Base-by-base conservation (phyloP, 1,140 invertebrate species). In the Brachionus plicatilis region DNA sequence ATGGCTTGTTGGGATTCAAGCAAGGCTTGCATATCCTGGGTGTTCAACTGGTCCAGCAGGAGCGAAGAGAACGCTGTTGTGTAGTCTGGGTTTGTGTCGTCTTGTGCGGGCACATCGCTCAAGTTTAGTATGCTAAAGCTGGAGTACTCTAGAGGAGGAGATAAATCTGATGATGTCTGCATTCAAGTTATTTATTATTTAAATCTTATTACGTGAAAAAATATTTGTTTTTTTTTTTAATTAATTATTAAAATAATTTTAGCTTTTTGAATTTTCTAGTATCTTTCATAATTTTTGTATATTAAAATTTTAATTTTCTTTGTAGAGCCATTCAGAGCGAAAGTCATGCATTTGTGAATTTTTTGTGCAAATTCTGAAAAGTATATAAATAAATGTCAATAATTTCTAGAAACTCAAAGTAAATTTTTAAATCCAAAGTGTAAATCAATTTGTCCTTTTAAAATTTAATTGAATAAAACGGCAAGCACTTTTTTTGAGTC, bases 241-340 rank as follows among this genome's bases (percentile, higher is more conserved):
- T 72, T 72, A 72, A 72, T 72, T 72, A 72, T 72, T 72, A 72
- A 72, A 72, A 72, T 72, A 72, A 43, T 43, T 68, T 68, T 68
- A 68, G 66, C 66, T 33, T 33, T 68, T 68, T 68, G 66, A 68
- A 68, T 68, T 68, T 68, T 68, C 33, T 33, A 33, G 33, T 68
- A 68, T 72, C 41, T 72, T 45, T 20, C 41, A 41, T 72, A 72
- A 43, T 72, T 72, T 72, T 72, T 43, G n/a, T 43, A 37, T 72
- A 41, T 72, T 41, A 41, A 43, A 43, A 43, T 72, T 41, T 72
- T 72, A 33, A 33, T 60, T 60, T 60, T 5, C 17, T 60, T 20
- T 20, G 20, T 60, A 60, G 5, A 20, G 20, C n/a, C 17, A 53
- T 66, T 66, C 3, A 68, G n/a, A 68, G 14, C 66, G 29, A 29